A percentile compares a stretch with the other conserved stretches of the same genome.
Conservation (phyloP, 2,888 invertebrate species). For the Hydraecia micacea region DNA sequence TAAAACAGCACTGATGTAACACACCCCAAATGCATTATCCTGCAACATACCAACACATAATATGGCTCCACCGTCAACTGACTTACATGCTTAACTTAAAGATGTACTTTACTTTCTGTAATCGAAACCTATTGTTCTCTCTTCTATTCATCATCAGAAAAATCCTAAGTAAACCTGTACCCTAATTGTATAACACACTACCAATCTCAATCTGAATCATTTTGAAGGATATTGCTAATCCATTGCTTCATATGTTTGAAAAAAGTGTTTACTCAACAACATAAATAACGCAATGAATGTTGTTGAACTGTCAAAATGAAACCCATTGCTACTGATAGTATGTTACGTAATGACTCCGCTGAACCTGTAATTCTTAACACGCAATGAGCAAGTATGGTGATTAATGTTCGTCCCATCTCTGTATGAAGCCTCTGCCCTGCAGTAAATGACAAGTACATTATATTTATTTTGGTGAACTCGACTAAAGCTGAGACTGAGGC, state of each 20-base stretch:
- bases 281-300: neutral
- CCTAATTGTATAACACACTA: no score
- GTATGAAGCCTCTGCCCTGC: neutral
- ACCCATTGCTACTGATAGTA: no score
- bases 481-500: no score
- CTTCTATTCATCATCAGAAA: neutral
- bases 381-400: no score
- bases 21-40: conserved; percentile 81
- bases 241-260: no score
- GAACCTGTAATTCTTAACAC: neutral
- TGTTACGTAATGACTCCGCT: no score
- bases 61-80: conserved; percentile 35
- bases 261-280: no score
- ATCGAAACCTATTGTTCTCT: neutral
- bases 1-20: conserved; percentile 80
- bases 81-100: conserved; percentile 23
- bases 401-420: neutral
- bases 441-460: neutral
- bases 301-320: no score
- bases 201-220: no score
- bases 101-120: conserved; percentile 21
- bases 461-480: neutral
- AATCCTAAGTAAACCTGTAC: neutral
- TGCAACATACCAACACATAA: conserved; percentile 67
- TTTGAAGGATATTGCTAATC: no score